These are phyloP conservation scores for Chymomyza caudatula DNA, from an alignment of 2,888 invertebrate species.

Conservation along the genomic window DNA sequence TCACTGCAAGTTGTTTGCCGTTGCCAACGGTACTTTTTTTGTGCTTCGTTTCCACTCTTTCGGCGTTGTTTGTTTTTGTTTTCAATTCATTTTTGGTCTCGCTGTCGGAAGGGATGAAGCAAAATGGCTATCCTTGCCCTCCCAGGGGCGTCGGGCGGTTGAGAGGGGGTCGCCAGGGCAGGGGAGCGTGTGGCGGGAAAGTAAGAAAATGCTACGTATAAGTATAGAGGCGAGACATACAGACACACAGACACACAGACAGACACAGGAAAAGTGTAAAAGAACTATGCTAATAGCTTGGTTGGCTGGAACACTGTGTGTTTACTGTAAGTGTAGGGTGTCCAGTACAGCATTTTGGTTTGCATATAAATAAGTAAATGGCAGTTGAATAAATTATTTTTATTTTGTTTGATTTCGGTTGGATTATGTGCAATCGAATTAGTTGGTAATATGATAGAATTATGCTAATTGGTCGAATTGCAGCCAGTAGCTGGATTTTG, in stretches of 20 bases:
- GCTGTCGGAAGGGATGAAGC: conserved; percentile 23
- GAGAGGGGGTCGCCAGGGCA: neutral
- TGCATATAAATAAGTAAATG: neutral
- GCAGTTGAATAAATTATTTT: no score
- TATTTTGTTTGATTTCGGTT: no score
- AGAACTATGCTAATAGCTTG: conserved; percentile 65
- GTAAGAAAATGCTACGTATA: neutral
- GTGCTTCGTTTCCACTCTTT: neutral
- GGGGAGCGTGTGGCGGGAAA: neutral
- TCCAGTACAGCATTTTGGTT: neutral
- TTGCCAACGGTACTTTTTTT: neutral
- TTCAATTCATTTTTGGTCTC: neutral
- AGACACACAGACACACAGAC: conserved; percentile 26
- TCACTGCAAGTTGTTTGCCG: neutral
- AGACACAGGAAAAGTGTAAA: conserved; percentile 41
- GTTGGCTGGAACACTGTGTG: neutral
- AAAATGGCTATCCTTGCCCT: conserved; percentile 29
- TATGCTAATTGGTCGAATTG: no score
- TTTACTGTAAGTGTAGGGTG: neutral
- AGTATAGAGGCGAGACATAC: conserved; percentile 19
- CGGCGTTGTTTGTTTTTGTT: neutral
- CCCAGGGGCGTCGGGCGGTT: neutral
- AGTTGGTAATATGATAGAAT: no score
- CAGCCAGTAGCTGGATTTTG: no score
- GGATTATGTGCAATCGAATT: no score